A percentile compares a stretch with the other conserved stretches of the same genome.
Conservation (phyloP, 1,140 invertebrate genomes). For the Drosophila gunungcola region DNA sequence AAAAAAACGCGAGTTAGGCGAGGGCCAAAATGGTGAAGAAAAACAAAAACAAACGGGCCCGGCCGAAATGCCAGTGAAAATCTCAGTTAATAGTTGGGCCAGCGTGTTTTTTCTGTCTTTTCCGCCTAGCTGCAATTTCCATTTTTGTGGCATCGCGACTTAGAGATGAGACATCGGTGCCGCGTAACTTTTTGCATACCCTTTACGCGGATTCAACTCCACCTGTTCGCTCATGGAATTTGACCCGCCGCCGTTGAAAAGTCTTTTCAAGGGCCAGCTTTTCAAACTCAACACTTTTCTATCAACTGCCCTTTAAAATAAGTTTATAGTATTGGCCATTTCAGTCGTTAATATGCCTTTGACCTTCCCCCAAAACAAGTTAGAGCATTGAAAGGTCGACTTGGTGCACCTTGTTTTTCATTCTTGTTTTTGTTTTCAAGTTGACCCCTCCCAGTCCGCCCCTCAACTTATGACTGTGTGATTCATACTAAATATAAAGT, state of each 20-base stretch:
- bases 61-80: constrained; percentile 32
- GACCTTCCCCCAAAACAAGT: neutral
- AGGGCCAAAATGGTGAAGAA: constrained; percentile 22
- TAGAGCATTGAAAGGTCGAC: constrained; percentile 54
- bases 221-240: constrained; percentile 20
- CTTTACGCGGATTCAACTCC: constrained; percentile 37
- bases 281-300: neutral
- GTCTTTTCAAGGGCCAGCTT: neutral
- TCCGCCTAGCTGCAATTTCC: constrained; percentile 8
- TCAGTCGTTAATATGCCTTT: too few relatives aligned
- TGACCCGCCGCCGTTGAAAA: neutral
- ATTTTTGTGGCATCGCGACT: constrained; percentile 45
- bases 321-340: neutral
- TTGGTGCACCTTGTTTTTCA: neutral
- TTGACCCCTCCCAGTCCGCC: constrained; percentile 29
- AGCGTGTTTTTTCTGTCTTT: neutral
- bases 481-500: constrained; percentile 78
- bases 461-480: constrained; percentile 36
- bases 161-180: constrained; percentile 58
- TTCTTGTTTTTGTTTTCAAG: constrained; percentile 63
- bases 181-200: constrained; percentile 63
- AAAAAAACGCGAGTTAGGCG: constrained; percentile 47
- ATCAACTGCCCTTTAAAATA: neutral
- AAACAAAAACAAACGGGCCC: constrained; percentile 64
- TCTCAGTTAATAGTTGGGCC: constrained; percentile 1